Percentiles rank a stretch among this genome's conserved stretches.
Evolutionary conservation across 2,113 vertebrate genomes (phyloP).

Genomic region (Lampris incognitus): DNA sequence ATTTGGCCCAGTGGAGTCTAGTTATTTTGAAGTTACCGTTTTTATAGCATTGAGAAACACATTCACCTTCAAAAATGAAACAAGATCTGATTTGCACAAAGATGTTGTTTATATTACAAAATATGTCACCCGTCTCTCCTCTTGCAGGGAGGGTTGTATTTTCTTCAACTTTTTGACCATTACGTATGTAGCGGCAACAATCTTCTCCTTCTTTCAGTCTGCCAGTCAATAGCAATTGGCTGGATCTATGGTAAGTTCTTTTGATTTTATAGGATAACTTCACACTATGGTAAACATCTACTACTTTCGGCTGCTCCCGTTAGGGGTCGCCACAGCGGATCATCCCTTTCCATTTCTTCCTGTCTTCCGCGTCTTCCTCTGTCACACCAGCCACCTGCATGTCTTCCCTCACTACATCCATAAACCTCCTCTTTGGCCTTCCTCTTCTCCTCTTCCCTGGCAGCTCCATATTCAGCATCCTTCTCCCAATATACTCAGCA

Average conservation of each 20-base stretch:
- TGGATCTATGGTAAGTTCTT: conserved; percentile 80
- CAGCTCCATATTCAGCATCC: no score
- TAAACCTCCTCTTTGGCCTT: no score
- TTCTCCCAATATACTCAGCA: no score
- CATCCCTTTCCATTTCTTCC: no score
- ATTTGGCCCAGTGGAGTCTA: background rate
- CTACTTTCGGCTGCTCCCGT: no score
- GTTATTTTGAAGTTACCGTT: no score
- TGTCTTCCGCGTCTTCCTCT: no score
- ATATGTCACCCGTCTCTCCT: conserved; percentile 1
- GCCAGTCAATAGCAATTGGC: conserved; percentile 75
- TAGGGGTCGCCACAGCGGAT: no score
- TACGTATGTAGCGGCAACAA: conserved; percentile 81
- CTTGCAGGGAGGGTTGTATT: conserved; percentile 78
- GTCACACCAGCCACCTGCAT: no score
- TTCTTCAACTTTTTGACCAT: conserved; percentile 81
- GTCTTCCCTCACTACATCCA: no score
- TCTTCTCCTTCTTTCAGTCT: conserved; percentile 79
- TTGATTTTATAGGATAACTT: background rate
- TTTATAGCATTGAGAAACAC: no score
- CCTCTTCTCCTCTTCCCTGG: no score
- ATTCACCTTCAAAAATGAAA: background rate
- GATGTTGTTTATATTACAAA: background rate
- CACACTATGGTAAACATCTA: background rate
- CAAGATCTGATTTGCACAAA: background rate